Conservation (phyloP, 2,888 invertebrate genomes). For the Patella pellucida region DNA sequence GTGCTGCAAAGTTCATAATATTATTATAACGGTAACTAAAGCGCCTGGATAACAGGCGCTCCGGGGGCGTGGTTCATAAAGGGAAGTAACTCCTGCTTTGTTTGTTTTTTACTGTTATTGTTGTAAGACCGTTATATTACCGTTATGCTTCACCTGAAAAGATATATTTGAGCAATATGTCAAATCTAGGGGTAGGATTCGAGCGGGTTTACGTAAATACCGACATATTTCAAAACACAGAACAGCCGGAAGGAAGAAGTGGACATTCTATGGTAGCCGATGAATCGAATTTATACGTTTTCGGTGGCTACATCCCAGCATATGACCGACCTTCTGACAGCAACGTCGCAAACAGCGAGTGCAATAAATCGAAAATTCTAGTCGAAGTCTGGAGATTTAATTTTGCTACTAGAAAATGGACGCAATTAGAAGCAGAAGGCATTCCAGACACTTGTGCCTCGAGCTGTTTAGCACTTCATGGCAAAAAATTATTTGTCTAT, state of each 20-base stretch:
- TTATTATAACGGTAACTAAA: neutral
- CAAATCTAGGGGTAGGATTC: neutral
- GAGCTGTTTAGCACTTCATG: conserved; percentile 34
- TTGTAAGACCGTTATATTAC: neutral
- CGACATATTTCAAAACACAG: neutral
- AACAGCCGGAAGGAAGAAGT: conserved; percentile 43
- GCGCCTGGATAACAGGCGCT: neutral
- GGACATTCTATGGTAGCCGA: conserved; percentile 49
- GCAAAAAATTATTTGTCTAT: conserved; percentile 79
- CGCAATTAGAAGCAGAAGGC: conserved; percentile 76
- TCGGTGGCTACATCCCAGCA: conserved; percentile 46
- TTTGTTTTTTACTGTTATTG: neutral
- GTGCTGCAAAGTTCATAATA: too few species aligned
- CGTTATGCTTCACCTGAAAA: too few species aligned
- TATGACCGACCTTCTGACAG: conserved; percentile 14
- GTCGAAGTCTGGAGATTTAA: conserved; percentile 88
- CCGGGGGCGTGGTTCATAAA: too few species aligned
- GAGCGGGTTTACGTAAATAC: neutral
- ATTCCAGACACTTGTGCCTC: conserved; percentile 45
- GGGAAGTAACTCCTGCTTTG: neutral
- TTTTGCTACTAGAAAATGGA: conserved; percentile 83
- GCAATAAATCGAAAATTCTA: conserved; percentile 33
- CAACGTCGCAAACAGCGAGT: conserved; percentile 30
- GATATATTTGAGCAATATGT: neutral
- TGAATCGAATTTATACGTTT: conserved; percentile 45